phyloP scores from a whole-genome alignment of 2,888 invertebrate species.

The Sminthurinus aureus region DNA sequence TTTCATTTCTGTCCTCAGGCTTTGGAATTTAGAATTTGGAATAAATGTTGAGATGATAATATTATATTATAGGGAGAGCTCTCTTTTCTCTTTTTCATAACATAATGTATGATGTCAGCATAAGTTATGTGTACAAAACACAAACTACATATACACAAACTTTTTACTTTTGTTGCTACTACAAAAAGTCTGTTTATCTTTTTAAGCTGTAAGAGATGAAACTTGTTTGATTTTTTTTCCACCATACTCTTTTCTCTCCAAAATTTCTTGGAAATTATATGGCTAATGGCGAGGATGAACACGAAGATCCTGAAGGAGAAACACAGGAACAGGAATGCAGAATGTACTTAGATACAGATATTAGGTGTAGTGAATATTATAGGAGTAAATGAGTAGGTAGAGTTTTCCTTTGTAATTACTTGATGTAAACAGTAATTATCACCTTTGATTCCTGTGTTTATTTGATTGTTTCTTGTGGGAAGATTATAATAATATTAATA shows the following conservation, averaged over 20 bases:
- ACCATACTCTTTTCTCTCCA: neutral
- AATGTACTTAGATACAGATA: neutral
- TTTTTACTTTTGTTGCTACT: no score
- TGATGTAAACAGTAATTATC: constrained; percentile 25
- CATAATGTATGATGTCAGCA: no score
- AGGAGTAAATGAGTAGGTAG: constrained; percentile 9
- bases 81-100: no score
- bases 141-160: no score
- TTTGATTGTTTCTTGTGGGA: constrained; percentile 20
- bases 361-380: neutral
- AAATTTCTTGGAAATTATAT: constrained; percentile 16
- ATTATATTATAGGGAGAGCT: no score
- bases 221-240: constrained; percentile 1
- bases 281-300: constrained; percentile 3
- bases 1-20: no score
- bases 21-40: no score
- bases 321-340: neutral
- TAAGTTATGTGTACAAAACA: no score
- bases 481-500: neutral
- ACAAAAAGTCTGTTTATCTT: neutral
- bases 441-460: constrained; percentile 21
- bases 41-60: no score
- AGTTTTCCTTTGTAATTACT: constrained; percentile 28
- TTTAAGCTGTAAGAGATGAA: neutral
- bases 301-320: no score